A percentile compares a stretch with the other conserved stretches of the same genome.
phyloP scores from a whole-genome alignment of 2,113 vertebrate genomes.

The Salvelinus alpinus region DNA sequence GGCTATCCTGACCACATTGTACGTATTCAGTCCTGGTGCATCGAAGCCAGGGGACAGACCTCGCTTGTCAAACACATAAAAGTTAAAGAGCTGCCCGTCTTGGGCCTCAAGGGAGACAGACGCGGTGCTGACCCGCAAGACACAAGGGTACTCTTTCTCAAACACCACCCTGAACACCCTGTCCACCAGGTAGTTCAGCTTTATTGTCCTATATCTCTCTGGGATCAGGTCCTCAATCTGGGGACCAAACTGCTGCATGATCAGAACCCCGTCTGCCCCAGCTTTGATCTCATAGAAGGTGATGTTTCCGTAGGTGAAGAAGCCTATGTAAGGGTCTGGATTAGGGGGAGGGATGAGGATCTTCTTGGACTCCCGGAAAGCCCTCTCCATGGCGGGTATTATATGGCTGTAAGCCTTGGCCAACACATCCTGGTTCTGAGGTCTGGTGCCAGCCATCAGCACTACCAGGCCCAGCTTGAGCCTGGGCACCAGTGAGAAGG shows the following conservation, averaged over 20 bases:
- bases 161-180: slow-evolving; percentile 87
- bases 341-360: slow-evolving; percentile 75
- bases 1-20: slow-evolving; percentile 79
- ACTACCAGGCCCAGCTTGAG: slow-evolving; percentile 84
- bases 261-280: slow-evolving; percentile 75
- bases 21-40: slow-evolving; percentile 88
- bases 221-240: slow-evolving; percentile 82
- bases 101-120: slow-evolving; percentile 86
- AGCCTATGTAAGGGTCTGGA: slow-evolving; percentile 81
- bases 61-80: slow-evolving; percentile 78
- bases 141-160: slow-evolving; percentile 85
- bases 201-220: slow-evolving; percentile 78
- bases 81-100: slow-evolving; percentile 87
- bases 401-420: slow-evolving; percentile 73
- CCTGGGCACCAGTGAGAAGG: slow-evolving; percentile 83
- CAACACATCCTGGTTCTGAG: slow-evolving; percentile 74
- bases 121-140: slow-evolving; percentile 78
- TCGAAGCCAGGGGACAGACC: slow-evolving; percentile 87
- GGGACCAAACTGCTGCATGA: slow-evolving; percentile 92
- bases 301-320: slow-evolving; percentile 86
- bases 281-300: slow-evolving; percentile 89
- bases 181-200: slow-evolving; percentile 83
- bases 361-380: slow-evolving; percentile 77
- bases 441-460: slow-evolving; percentile 85
- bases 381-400: slow-evolving; percentile 82